Evolutionary conservation across 2,888 invertebrate species (phyloP), one percentile per base, ranked within the genome.

Genomic region (Tetrapedia diversipes): DNA sequence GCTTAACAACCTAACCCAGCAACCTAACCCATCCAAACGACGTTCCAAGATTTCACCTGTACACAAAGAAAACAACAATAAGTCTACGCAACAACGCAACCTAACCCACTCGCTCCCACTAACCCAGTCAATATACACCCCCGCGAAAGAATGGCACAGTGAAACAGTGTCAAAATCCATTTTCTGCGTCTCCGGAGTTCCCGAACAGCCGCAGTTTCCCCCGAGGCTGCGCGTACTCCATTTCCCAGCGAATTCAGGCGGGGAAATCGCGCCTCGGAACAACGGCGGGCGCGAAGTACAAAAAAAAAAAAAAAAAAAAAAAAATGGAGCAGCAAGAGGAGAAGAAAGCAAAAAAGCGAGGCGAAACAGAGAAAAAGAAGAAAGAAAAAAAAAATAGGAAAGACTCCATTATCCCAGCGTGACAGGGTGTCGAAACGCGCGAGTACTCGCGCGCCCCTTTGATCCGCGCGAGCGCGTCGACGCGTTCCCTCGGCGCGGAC

Each of bases 361-460:
- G 3, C 27, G 29, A 29, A 24, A 10, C 6, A 27, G n/a, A 10
- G 16, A 41, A n/a, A 41, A 57, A 7, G 10, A 0, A 39, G n/a
- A n/a, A 14, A 41, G 6, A 11, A 1, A 10, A 19, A 34, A 53
- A 34, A 37, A 29, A 34, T 10, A 8, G 19, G 11, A 11, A 27
- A 39, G n/a, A 24, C 32, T 59, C 45, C 53, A 54, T 74, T 71
- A 71, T 74, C 45, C 45, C 16, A 1, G 43, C 34, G 37, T 22
- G 56, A 57, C 43, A 53, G 63, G 22, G 43, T 49, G 69, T 69
- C 56, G 69, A 63, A 57, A 56, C 61, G 34, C 61, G 41, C n/a
- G 53, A 19, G 22, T 32, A 27, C n/a, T 37, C 37, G 57, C 57
- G 27, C 57, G 57, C 16, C 11, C 27, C 51, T 41, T 64, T 63